These are phyloP conservation scores for Stichodactyla mertensii DNA, from an alignment of 64 coral and sea anemone genomes.

Conservation along the genomic window DNA sequence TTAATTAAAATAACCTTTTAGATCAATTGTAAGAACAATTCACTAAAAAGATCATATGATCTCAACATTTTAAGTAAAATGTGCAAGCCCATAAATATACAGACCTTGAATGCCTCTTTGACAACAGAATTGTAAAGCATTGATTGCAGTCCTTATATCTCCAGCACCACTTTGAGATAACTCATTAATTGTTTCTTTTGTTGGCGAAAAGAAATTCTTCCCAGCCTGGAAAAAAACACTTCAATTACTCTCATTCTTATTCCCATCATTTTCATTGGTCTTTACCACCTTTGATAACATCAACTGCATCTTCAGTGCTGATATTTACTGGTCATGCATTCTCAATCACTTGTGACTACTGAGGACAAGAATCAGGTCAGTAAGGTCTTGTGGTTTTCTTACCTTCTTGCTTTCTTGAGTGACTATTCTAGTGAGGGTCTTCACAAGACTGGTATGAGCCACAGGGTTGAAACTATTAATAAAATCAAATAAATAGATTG, in stretches of 20 bases:
- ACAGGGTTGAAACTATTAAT: slow-evolving; percentile 86
- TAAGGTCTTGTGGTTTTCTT: neutral
- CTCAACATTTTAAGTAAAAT: too few relatives aligned
- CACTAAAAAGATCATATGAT: too few relatives aligned
- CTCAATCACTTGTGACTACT: too few relatives aligned
- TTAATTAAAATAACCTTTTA: too few relatives aligned
- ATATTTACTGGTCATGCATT: too few relatives aligned
- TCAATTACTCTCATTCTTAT: neutral
- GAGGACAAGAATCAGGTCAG: too few relatives aligned
- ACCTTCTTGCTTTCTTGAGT: slow-evolving; percentile 75
- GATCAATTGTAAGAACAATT: too few relatives aligned
- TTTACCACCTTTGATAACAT: neutral
- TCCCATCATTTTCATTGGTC: neutral
- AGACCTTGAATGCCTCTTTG: slow-evolving; percentile 58
- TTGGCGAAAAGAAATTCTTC: slow-evolving; percentile 51
- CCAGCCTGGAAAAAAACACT: slow-evolving; percentile 29
- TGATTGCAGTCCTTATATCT: slow-evolving; percentile 86
- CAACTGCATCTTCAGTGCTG: neutral
- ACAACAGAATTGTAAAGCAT: slow-evolving; percentile 90
- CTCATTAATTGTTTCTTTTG: slow-evolving; percentile 74
- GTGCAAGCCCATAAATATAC: neutral
- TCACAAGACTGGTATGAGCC: slow-evolving; percentile 91
- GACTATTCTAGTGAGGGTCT: slow-evolving; percentile 70
- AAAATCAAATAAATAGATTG: neutral
- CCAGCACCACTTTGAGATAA: slow-evolving; percentile 80